Evolutionary conservation across 2,113 vertebrate species (phyloP).

Genomic region (Gymnorhina tibicen): DNA sequence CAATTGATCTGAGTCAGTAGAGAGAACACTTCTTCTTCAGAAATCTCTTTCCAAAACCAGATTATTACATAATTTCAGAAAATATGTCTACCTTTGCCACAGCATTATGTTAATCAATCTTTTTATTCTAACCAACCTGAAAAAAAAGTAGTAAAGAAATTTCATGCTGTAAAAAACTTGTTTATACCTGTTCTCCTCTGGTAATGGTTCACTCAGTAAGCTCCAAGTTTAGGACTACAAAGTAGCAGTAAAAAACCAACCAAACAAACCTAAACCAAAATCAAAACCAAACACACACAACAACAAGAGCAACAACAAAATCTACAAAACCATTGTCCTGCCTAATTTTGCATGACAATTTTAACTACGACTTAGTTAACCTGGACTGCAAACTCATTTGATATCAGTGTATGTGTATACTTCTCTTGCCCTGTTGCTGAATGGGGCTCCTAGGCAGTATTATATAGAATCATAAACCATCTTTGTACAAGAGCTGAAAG

Average conservation of each 20-base stretch:
- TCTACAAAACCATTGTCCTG: neutral
- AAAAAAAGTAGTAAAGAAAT: neutral
- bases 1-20: neutral
- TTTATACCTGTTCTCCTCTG: neutral
- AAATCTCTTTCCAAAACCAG: neutral
- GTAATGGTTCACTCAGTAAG: neutral
- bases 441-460: neutral
- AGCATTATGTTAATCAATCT: neutral
- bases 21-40: neutral
- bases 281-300: neutral
- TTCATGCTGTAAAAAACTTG: neutral
- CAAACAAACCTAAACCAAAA: neutral
- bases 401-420: neutral
- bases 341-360: neutral
- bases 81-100: neutral
- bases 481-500: neutral
- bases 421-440: neutral
- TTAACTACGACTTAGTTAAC: neutral
- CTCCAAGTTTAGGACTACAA: neutral
- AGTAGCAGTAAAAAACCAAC: neutral
- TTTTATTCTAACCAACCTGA: neutral
- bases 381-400: neutral
- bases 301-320: neutral
- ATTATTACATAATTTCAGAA: neutral
- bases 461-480: neutral